These are phyloP conservation scores for Philhelius pedissequus DNA, from an alignment of 2,888 invertebrate species.

Conservation along the genomic window DNA sequence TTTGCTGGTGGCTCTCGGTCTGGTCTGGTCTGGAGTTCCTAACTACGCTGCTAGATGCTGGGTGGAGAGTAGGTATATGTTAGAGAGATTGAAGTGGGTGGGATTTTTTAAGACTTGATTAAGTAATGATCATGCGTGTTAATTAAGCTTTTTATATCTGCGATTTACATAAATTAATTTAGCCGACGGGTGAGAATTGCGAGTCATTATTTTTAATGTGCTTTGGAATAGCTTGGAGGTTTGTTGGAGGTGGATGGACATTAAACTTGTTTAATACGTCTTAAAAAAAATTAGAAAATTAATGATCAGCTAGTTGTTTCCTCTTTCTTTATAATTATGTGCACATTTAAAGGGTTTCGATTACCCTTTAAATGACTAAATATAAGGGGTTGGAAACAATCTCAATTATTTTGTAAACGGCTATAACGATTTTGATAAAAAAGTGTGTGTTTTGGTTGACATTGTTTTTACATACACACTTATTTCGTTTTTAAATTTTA, in stretches of 20 bases:
- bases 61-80: neutral
- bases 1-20: conserved; percentile 13
- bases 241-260: neutral
- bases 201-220: neutral
- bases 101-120: neutral
- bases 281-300: no score
- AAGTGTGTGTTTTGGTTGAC: no score
- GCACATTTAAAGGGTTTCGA: no score
- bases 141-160: neutral
- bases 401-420: no score
- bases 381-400: no score
- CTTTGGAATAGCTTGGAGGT: neutral
- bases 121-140: conserved; percentile 7
- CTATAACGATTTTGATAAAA: no score
- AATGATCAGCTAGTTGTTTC: no score
- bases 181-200: conserved; percentile 1
- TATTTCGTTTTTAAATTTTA: no score
- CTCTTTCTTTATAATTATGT: no score
- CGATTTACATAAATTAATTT: neutral
- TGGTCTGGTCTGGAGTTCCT: neutral
- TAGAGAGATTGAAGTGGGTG: neutral
- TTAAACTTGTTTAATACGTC: no score
- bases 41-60: neutral
- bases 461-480: no score
- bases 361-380: no score